Evolutionary conservation across 2,113 vertebrate species (phyloP).

Genomic region (Anguilla rostrata): DNA sequence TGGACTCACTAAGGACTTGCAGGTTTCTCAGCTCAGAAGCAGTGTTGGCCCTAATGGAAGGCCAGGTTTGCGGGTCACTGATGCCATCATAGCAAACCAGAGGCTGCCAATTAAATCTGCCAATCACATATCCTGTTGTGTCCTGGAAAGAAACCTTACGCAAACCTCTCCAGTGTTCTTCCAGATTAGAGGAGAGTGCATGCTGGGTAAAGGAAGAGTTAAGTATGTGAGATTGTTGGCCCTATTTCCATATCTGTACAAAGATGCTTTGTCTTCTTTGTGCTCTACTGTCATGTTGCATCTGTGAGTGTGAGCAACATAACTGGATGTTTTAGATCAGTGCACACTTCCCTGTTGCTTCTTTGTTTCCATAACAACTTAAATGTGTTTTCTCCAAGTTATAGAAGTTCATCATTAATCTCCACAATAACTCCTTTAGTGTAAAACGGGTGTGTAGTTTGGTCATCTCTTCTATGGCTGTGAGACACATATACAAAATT

Average conservation of each 20-base stretch:
- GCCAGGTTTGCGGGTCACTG: not conserved
- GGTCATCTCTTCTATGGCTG: no score
- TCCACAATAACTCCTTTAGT: no score
- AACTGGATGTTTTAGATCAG: not conserved
- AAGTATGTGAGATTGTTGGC: not conserved
- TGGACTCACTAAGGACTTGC: not conserved
- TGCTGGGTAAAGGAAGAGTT: not conserved
- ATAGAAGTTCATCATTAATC: not conserved
- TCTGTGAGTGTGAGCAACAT: not conserved
- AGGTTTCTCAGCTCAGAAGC: not conserved
- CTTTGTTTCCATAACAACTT: not conserved
- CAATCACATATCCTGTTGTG: not conserved
- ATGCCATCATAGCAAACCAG: not conserved
- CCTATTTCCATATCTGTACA: not conserved
- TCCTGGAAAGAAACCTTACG: no score
- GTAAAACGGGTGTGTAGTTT: no score
- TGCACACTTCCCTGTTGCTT: not conserved
- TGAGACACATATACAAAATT: no score
- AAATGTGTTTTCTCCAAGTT: not conserved
- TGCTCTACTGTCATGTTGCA: not conserved
- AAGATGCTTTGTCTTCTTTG: not conserved
- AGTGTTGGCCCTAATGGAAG: not conserved
- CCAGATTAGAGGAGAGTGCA: not conserved
- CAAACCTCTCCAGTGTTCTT: not conserved
- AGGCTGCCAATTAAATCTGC: not conserved